Percentiles rank a stretch among this genome's conserved stretches.
These are phyloP conservation scores for Cepaea nemoralis DNA, from an alignment of 1,140 invertebrate species.

Conservation along the genomic window DNA sequence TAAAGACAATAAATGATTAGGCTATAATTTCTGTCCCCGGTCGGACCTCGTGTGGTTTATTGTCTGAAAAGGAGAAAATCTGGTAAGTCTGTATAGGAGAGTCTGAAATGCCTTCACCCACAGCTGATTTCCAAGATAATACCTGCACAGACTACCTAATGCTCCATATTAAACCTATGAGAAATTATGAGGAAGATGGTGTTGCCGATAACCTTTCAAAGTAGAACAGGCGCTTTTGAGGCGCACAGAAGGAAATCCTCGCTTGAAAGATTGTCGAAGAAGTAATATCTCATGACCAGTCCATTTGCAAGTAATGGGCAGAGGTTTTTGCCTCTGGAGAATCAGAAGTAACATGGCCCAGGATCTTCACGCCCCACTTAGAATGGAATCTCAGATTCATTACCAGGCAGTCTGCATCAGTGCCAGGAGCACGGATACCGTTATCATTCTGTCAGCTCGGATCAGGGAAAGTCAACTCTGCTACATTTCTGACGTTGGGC, in stretches of 20 bases:
- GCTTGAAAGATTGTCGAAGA: not conserved
- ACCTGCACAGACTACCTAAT: too few relatives aligned
- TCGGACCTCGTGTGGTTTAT: too few relatives aligned
- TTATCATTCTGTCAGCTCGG: not conserved
- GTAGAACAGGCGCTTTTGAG: too few relatives aligned
- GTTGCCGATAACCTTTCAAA: too few relatives aligned
- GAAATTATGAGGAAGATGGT: too few relatives aligned
- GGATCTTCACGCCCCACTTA: not conserved
- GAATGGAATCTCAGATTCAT: not conserved
- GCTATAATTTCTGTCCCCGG: too few relatives aligned
- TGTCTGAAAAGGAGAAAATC: too few relatives aligned
- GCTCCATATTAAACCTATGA: too few relatives aligned
- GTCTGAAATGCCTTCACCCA: too few relatives aligned
- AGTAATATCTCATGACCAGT: conserved; percentile 14
- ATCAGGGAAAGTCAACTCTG: not conserved
- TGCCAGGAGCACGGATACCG: not conserved
- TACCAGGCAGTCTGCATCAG: not conserved
- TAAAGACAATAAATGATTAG: too few relatives aligned
- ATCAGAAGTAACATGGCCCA: not conserved
- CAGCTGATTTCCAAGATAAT: too few relatives aligned
- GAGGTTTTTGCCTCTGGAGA: not conserved
- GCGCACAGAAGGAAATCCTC: not conserved
- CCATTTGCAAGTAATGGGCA: conserved; percentile 18
- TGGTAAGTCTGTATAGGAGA: too few relatives aligned
- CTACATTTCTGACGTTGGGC: not conserved